phyloP scores from a whole-genome alignment of 2,888 invertebrate species.

The Lochmaea crataegi region DNA sequence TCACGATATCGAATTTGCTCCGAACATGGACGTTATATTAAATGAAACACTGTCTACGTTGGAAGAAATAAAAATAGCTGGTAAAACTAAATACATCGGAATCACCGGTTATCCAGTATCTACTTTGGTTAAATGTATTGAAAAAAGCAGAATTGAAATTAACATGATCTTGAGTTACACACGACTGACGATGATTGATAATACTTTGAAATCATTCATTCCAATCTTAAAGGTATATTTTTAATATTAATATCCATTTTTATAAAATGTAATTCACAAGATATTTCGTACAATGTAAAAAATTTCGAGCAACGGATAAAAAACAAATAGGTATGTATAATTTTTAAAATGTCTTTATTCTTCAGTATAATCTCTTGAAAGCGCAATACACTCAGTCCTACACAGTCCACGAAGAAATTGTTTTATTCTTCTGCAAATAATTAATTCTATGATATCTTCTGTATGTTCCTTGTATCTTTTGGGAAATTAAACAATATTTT shows the following conservation, averaged over 20 bases:
- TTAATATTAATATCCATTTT: background rate
- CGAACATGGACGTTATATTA: slow-evolving; percentile 77
- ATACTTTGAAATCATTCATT: slow-evolving; percentile 78
- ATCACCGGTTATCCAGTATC: slow-evolving; percentile 88
- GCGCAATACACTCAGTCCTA: too few relatives aligned
- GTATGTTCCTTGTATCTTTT: too few relatives aligned
- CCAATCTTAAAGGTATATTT: slow-evolving; percentile 78
- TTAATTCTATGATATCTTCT: too few relatives aligned
- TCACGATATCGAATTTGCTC: slow-evolving; percentile 93
- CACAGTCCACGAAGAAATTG: too few relatives aligned
- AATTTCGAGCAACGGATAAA: too few relatives aligned
- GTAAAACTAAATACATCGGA: slow-evolving; percentile 84
- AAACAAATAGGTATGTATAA: too few relatives aligned
- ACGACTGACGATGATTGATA: slow-evolving; percentile 83
- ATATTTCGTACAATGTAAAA: too few relatives aligned
- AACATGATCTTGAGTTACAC: slow-evolving; percentile 82
- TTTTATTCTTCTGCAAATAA: too few relatives aligned
- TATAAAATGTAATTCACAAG: too few relatives aligned
- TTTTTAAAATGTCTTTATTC: too few relatives aligned
- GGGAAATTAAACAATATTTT: too few relatives aligned
- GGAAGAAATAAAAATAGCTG: slow-evolving; percentile 77
- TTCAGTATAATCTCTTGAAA: too few relatives aligned
- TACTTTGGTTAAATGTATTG: slow-evolving; percentile 78
- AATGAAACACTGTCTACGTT: slow-evolving; percentile 89
- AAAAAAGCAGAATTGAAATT: slow-evolving; percentile 71